Conservation (phyloP, 2,113 vertebrate species). For the Strigops habroptila region DNA sequence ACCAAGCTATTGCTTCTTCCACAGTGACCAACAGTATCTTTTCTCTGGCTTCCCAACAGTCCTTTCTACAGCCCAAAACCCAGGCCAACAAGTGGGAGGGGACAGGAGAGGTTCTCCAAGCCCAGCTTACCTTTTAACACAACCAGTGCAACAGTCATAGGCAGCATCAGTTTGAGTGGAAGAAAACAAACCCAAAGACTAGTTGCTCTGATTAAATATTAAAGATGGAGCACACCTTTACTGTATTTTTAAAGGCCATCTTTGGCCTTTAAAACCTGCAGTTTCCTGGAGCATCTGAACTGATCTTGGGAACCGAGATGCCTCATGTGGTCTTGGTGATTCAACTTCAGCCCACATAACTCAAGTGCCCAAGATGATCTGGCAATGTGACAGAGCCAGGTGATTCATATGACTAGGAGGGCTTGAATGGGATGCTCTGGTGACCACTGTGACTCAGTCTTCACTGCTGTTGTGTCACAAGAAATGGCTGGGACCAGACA, state of each 20-base stretch:
- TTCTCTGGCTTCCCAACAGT: neutral
- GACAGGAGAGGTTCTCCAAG: neutral
- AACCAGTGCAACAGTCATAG: neutral
- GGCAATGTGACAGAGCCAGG: neutral
- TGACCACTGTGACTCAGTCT: neutral
- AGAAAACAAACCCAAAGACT: neutral
- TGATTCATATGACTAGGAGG: neutral
- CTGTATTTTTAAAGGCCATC: neutral
- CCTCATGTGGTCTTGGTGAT: neutral
- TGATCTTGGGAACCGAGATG: neutral
- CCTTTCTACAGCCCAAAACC: neutral
- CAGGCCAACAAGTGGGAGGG: neutral
- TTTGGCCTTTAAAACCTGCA: neutral
- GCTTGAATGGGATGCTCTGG: neutral
- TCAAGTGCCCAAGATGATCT: neutral
- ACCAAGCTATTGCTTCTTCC: neutral
- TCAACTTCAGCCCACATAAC: slow-evolving; percentile 17
- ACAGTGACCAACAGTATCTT: neutral
- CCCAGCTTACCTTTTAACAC: neutral
- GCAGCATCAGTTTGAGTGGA: neutral
- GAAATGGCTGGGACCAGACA: neutral
- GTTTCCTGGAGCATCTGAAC: neutral
- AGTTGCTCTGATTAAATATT: neutral
- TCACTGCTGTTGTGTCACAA: neutral
- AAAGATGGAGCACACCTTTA: neutral